Conservation (phyloP, 2,113 vertebrate species). For the Struthidea cinerea region DNA sequence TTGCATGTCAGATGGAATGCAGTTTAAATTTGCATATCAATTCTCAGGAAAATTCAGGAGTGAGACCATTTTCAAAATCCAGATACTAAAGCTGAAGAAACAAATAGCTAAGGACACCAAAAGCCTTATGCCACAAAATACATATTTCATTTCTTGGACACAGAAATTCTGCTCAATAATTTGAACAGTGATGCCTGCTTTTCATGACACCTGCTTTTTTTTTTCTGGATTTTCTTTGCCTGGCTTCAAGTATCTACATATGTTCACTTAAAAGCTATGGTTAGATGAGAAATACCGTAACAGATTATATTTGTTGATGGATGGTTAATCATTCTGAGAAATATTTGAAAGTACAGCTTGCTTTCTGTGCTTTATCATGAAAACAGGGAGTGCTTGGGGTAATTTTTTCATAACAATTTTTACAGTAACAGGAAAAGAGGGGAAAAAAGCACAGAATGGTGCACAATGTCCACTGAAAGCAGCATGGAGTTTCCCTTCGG, state of each 20-base stretch:
- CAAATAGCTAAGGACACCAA: not conserved
- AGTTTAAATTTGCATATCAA: not conserved
- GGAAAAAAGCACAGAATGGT: not conserved
- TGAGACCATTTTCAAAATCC: not conserved
- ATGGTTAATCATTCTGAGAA: not conserved
- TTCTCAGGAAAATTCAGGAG: not conserved
- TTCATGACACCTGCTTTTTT: not conserved
- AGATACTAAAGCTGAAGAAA: not conserved
- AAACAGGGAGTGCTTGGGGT: not conserved
- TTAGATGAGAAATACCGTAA: not conserved
- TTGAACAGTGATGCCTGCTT: not conserved
- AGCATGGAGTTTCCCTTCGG: not conserved
- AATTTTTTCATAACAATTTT: not conserved
- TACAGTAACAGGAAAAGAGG: not conserved
- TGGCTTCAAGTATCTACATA: not conserved
- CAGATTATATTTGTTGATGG: not conserved
- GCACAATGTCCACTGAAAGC: not conserved
- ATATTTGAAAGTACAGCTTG: not conserved
- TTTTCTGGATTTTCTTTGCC: not conserved
- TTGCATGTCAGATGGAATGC: not conserved
- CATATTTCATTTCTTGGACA: not conserved
- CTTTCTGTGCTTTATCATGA: not conserved
- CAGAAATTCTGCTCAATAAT: not conserved
- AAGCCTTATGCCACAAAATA: not conserved
- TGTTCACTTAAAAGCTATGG: not conserved